Evolutionary conservation across 2,797 vertebrate genomes (phyloP).

Genomic region (Balearica regulorum): DNA sequence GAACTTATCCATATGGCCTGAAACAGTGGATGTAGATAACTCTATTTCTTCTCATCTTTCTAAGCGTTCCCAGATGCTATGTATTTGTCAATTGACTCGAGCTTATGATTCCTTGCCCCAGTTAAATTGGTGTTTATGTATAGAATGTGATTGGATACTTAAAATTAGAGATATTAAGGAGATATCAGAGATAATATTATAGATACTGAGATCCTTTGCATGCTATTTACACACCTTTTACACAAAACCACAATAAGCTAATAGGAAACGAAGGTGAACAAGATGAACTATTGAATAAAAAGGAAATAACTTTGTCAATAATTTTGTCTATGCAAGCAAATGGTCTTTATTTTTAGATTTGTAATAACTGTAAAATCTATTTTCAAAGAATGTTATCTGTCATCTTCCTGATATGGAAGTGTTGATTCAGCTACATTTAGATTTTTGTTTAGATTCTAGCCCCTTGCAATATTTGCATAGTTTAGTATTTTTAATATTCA

Average conservation of each 20-base stretch:
- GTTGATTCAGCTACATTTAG: not conserved
- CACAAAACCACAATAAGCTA: not conserved
- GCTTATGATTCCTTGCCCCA: not conserved
- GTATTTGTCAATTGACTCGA: not conserved
- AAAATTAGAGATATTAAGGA: not conserved
- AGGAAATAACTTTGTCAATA: not conserved
- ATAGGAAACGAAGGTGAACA: not conserved
- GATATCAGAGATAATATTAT: not conserved
- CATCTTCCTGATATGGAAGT: not conserved
- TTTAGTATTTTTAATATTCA: not conserved
- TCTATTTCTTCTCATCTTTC: not conserved
- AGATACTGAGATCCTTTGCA: not conserved
- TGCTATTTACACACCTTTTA: not conserved
- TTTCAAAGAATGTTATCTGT: not conserved
- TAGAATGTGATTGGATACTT: not conserved
- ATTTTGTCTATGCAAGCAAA: not conserved
- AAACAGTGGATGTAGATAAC: not conserved
- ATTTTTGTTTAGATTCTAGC: not conserved
- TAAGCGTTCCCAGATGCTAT: not conserved
- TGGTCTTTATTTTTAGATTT: not conserved
- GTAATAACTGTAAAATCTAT: not conserved
- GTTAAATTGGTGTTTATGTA: not conserved
- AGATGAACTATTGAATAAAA: not conserved
- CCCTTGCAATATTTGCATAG: not conserved
- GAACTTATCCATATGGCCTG: not conserved